Conservation (phyloP, 2,797 vertebrate genomes). For the Onychomys torridus region DNA sequence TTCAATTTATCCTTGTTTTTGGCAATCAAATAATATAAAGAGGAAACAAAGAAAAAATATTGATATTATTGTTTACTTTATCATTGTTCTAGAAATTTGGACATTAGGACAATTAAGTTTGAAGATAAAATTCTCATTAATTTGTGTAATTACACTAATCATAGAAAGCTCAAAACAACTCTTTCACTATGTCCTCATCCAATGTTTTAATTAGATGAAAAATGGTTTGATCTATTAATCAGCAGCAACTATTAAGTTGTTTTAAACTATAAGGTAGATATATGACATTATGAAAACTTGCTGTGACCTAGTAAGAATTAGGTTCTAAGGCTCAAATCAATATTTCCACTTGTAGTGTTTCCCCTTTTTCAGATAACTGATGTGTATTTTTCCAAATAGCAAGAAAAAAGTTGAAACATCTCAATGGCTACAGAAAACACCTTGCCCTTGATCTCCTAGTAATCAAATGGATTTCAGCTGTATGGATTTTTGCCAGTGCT, state of each 20-base stretch:
- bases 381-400: conserved; percentile 11
- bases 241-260: neutral
- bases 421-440: neutral
- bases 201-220: neutral
- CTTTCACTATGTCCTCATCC: neutral
- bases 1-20: neutral
- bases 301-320: neutral
- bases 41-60: neutral
- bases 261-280: neutral
- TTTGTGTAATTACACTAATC: neutral
- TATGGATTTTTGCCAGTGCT: neutral
- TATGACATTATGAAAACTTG: neutral
- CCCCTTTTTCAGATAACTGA: neutral
- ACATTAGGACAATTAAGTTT: neutral
- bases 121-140: neutral
- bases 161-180: neutral
- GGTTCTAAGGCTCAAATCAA: neutral
- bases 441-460: neutral
- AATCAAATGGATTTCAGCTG: neutral
- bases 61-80: neutral
- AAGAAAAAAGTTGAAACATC: neutral
- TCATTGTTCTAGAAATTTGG: neutral
- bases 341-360: neutral
- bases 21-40: neutral
- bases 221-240: neutral